phyloP scores from a whole-genome alignment of 1,140 invertebrate genomes.

The Bombus sylvicola region DNA sequence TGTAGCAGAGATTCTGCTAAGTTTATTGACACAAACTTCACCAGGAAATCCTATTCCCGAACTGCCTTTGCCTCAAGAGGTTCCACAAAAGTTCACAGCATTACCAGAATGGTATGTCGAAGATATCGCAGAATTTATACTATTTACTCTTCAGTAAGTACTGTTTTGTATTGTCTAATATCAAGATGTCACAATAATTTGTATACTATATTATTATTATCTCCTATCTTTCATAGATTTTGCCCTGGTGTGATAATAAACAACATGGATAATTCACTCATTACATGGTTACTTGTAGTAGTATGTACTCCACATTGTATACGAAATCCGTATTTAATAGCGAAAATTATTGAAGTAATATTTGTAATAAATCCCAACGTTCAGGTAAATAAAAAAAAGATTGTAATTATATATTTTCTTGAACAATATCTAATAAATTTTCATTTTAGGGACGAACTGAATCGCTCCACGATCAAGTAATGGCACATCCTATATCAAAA shows the following conservation, averaged over 20 bases:
- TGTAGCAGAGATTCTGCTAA: constrained; percentile 90
- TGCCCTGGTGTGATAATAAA: constrained; percentile 89
- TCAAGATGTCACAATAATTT: neutral
- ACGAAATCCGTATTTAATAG: constrained; percentile 97
- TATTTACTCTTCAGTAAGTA: constrained; percentile 96
- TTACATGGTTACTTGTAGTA: constrained; percentile 94
- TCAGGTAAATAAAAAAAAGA: constrained; percentile 81
- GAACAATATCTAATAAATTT: neutral
- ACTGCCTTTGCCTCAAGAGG: constrained; percentile 84
- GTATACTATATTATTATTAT: neutral
- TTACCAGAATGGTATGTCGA: constrained; percentile 98
- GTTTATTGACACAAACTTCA: constrained; percentile 84
- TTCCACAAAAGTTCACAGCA: constrained; percentile 91
- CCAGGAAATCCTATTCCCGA: constrained; percentile 77
- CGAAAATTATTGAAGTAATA: constrained; percentile 97
- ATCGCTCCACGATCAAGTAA: constrained; percentile 86
- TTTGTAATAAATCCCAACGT: constrained; percentile 95
- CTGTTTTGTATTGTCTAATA: neutral
- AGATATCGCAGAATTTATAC: constrained; percentile 97
- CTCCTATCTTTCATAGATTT: constrained; percentile 85
- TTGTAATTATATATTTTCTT: neutral
- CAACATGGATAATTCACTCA: constrained; percentile 91
- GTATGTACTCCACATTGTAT: constrained; percentile 95
- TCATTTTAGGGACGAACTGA: constrained; percentile 83
- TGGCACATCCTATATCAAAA: constrained; percentile 94